phyloP scores from a whole-genome alignment of 2,888 invertebrate genomes.

The Chymomyza amoena region DNA sequence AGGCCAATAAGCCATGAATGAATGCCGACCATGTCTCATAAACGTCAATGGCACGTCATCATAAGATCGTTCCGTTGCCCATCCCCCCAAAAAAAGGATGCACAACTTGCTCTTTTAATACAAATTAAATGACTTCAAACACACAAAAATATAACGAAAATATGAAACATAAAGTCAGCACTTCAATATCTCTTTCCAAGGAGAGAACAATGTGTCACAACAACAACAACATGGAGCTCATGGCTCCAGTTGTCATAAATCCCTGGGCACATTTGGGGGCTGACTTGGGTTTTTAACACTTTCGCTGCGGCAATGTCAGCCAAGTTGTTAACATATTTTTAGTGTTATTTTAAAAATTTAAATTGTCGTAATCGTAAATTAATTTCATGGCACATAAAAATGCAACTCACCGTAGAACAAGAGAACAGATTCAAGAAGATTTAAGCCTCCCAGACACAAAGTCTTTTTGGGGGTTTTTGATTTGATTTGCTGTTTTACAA shows the following conservation, averaged over 20 bases:
- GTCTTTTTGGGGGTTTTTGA: neutral
- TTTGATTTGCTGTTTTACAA: constrained; percentile 35
- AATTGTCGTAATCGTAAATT: constrained; percentile 77
- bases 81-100: neutral
- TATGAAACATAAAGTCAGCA: constrained; percentile 54
- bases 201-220: constrained; percentile 46
- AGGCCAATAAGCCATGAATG: constrained; percentile 38
- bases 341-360: constrained; percentile 74
- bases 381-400: constrained; percentile 78
- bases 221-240: neutral
- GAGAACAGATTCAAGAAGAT: neutral
- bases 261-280: constrained; percentile 54
- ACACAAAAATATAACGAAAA: constrained; percentile 12
- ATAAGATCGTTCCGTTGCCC: constrained; percentile 17
- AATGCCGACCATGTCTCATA: constrained; percentile 38
- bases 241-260: constrained; percentile 50
- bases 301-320: constrained; percentile 48
- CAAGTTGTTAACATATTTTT: constrained; percentile 67
- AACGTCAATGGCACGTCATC: constrained; percentile 53
- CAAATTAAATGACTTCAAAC: constrained; percentile 55
- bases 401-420: constrained; percentile 25
- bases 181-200: constrained; percentile 43
- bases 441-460: constrained; percentile 14
- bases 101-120: constrained; percentile 39
- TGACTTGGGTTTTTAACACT: constrained; percentile 58